A percentile compares a stretch with the other conserved stretches of the same genome.
These are phyloP conservation scores for Campoplex nolae DNA, from an alignment of 2,888 invertebrate species.

Conservation along the genomic window DNA sequence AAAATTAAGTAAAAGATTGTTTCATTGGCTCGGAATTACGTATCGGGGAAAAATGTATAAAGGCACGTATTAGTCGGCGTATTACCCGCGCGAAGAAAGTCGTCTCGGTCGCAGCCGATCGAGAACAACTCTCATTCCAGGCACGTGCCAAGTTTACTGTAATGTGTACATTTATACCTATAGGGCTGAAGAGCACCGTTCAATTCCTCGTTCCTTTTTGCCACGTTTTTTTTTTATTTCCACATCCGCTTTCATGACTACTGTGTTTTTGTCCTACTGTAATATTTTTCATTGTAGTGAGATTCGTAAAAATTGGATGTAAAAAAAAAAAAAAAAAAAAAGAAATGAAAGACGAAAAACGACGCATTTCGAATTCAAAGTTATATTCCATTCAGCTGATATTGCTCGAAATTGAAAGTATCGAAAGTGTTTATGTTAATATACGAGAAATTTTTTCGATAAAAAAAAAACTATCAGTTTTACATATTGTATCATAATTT, in stretches of 20 bases:
- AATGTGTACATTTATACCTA: neutral
- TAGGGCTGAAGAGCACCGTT: slow-evolving; percentile 2
- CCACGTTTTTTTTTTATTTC: neutral
- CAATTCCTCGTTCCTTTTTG: slow-evolving; percentile 10
- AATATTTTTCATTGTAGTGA: no score
- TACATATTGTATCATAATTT: neutral
- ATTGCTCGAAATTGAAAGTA: neutral
- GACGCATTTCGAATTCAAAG: neutral
- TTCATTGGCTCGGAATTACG: slow-evolving; percentile 29
- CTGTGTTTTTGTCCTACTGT: neutral
- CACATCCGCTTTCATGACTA: neutral
- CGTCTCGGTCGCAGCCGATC: slow-evolving; percentile 58
- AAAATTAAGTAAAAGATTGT: neutral
- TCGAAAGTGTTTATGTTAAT: neutral
- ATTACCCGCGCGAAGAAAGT: slow-evolving; percentile 60
- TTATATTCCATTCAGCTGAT: no score
- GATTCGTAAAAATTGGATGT: no score
- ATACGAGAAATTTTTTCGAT: neutral
- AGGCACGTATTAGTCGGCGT: slow-evolving; percentile 15
- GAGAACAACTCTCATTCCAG: slow-evolving; percentile 62
- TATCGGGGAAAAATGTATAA: slow-evolving; percentile 31
- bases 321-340: neutral
- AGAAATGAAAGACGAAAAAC: neutral
- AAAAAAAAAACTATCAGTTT: neutral
- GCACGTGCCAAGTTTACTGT: slow-evolving; percentile 62